Percentiles rank a stretch among this genome's conserved stretches.
Evolutionary conservation across 2,888 invertebrate genomes (phyloP).

Genomic region (Ptychoptera albimana): DNA sequence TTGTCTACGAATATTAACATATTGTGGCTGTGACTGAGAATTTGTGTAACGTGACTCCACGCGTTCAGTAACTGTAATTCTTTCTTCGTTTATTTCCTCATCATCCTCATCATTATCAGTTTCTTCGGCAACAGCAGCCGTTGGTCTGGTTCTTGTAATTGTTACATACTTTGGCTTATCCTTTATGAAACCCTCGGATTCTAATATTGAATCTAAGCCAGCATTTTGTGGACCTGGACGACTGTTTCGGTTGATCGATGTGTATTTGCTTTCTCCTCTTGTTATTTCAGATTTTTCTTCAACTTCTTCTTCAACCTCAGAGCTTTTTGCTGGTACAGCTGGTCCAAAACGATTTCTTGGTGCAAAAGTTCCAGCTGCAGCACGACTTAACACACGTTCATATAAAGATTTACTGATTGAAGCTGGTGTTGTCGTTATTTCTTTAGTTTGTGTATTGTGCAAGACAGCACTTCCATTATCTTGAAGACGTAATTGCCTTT

Average conservation of each 20-base stretch:
- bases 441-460: slow-evolving; percentile 28
- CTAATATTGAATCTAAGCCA: slow-evolving; percentile 30
- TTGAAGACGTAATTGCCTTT: slow-evolving; percentile 51
- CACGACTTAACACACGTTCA: slow-evolving; percentile 47
- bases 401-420: slow-evolving; percentile 60
- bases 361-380: neutral
- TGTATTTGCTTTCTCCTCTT: slow-evolving; percentile 29
- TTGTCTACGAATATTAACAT: slow-evolving; percentile 54
- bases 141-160: slow-evolving; percentile 41
- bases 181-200: slow-evolving; percentile 27
- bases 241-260: slow-evolving; percentile 43
- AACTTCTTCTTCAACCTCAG: slow-evolving; percentile 7
- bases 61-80: slow-evolving; percentile 23
- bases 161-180: slow-evolving; percentile 49
- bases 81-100: slow-evolving; percentile 13
- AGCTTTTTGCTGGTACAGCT: slow-evolving; percentile 6
- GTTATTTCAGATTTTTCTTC: slow-evolving; percentile 7
- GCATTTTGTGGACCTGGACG: slow-evolving; percentile 41
- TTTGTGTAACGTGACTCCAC: slow-evolving; percentile 9
- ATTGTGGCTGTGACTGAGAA: slow-evolving; percentile 36
- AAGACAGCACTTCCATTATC: slow-evolving; percentile 35
- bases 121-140: slow-evolving; percentile 23
- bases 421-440: slow-evolving; percentile 39
- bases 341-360: slow-evolving; percentile 17
- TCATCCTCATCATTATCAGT: slow-evolving; percentile 21